Evolutionary conservation across 2,113 vertebrate genomes (phyloP).

Genomic region (Sphyrna mokarran): DNA sequence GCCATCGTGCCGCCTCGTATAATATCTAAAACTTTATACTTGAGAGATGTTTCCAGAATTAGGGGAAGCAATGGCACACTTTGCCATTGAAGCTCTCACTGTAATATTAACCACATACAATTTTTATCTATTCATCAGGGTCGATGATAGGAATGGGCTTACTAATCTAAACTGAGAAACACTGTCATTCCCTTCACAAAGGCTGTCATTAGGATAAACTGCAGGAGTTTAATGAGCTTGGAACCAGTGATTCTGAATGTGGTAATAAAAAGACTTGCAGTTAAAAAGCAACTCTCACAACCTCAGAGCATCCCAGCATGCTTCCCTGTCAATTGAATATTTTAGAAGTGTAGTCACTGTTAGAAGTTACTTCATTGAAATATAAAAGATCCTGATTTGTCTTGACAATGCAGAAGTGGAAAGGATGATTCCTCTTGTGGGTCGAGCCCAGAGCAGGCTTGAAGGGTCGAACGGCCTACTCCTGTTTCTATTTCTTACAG

Average conservation of each 20-base stretch:
- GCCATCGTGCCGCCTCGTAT: too few species aligned
- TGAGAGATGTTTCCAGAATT: not conserved
- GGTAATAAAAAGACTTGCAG: not conserved
- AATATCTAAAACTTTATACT: not conserved
- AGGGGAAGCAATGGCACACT: not conserved
- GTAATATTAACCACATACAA: not conserved
- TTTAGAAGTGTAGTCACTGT: not conserved
- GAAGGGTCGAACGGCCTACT: too few species aligned
- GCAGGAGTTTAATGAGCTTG: not conserved
- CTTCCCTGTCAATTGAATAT: not conserved
- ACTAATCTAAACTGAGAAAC: not conserved
- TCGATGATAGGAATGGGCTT: not conserved
- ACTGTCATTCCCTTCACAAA: not conserved
- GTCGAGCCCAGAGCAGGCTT: too few species aligned
- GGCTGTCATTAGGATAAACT: not conserved
- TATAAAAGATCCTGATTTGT: too few species aligned
- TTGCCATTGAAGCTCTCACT: not conserved
- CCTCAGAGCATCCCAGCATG: not conserved
- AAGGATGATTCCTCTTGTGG: too few species aligned
- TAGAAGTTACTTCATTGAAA: too few species aligned
- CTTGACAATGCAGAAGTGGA: too few species aligned
- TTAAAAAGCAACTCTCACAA: not conserved
- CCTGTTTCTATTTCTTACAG: too few species aligned
- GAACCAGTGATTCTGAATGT: not conserved
- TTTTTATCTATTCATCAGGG: not conserved